Conservation (phyloP, 1,140 invertebrate genomes). For the Delia radicum region DNA sequence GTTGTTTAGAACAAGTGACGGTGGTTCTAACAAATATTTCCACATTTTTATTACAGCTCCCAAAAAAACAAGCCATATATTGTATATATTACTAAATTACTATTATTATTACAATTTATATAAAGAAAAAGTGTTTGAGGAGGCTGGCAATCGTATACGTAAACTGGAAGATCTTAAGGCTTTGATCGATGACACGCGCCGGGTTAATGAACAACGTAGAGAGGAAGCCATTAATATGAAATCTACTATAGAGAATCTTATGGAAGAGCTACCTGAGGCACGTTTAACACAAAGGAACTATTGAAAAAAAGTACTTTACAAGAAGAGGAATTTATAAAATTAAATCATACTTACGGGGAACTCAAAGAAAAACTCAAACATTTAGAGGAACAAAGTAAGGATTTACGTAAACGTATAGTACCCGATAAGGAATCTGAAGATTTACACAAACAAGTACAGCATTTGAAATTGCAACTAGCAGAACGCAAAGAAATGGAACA, state of each 20-base stretch:
- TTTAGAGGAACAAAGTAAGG: conserved; percentile 27
- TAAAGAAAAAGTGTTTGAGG: conserved; percentile 35
- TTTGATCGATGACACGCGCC: conserved; percentile 27
- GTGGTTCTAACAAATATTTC: neutral
- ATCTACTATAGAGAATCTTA: neutral
- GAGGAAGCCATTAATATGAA: conserved; percentile 15
- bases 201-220: conserved; percentile 30
- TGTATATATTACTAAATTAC: conserved; percentile 43
- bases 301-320: neutral
- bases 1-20: neutral
- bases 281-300: conserved; percentile 28
- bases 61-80: conserved; percentile 36
- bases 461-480: neutral
- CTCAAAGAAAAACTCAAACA: conserved; percentile 22
- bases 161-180: conserved; percentile 26
- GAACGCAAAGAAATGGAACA: neutral
- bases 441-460: conserved; percentile 23
- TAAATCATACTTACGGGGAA: neutral
- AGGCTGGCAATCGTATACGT: conserved; percentile 31
- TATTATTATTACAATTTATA: conserved; percentile 41
- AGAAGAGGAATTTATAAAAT: conserved; percentile 22
- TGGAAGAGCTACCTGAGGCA: conserved; percentile 10
- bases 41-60: conserved; percentile 27
- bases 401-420: conserved; percentile 35
- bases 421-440: conserved; percentile 33